These are phyloP conservation scores for Hyperoplus immaculatus DNA, from an alignment of 2,797 vertebrate genomes.

Conservation along the genomic window DNA sequence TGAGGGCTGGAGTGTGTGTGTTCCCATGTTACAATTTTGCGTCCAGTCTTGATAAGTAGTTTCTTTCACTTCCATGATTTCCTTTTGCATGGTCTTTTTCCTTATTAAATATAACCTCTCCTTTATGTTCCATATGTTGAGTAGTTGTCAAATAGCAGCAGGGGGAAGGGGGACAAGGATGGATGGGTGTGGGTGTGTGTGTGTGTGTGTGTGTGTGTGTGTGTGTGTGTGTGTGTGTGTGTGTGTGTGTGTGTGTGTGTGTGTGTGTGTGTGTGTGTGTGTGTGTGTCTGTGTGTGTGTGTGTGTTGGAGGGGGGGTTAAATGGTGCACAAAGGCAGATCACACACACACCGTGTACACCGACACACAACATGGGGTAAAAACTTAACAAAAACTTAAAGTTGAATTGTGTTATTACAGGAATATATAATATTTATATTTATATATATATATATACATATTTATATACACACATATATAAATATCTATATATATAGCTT, in stretches of 20 bases:
- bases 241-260: neutral
- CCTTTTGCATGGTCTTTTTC: conserved; percentile 44
- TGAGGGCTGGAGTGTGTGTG: conserved; percentile 32
- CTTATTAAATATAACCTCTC: conserved; percentile 81
- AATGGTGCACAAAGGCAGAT: conserved; percentile 81
- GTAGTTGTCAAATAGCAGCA: conserved; percentile 88
- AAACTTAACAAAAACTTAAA: conserved; percentile 80
- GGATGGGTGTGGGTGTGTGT: no score
- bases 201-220: no score
- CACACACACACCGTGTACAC: conserved; percentile 84
- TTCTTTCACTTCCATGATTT: conserved; percentile 60
- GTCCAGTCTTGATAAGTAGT: conserved; percentile 51
- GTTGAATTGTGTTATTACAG: conserved; percentile 84
- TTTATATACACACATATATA: conserved; percentile 58
- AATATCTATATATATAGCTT: conserved; percentile 79
- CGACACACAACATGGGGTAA: conserved; percentile 79
- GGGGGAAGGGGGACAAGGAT: conserved; percentile 35
- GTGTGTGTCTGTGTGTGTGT: conserved; percentile 7
- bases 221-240: conserved; percentile 9
- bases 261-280: conserved; percentile 8
- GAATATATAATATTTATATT: conserved; percentile 82
- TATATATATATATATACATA: conserved; percentile 66
- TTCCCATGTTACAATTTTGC: conserved; percentile 49
- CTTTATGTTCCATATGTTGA: conserved; percentile 87
- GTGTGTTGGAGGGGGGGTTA: conserved; percentile 32